Evolutionary conservation across 2,797 vertebrate genomes (phyloP), one percentile per base, ranked within the genome.

Genomic region (Trachurus trachurus): DNA sequence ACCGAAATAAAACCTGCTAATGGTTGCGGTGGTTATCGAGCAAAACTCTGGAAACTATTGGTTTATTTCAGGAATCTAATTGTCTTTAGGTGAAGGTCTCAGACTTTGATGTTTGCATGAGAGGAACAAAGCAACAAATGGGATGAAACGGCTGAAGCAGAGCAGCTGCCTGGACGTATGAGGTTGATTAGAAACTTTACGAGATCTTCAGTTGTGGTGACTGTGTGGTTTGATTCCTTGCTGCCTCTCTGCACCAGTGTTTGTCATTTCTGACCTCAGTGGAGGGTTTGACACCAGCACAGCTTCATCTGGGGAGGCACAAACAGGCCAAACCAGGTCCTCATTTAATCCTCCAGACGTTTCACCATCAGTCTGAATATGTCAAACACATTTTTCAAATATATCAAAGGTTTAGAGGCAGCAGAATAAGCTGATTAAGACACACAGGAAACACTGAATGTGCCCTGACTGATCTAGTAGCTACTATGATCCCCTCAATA

Each of bases 201-300:
- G 58, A 80, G 71, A 47, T 31, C 78, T 81, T 89, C 45, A 84
- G 81, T 91, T 90, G 89, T 88, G 91, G 88, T 49, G 73, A 61
- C 57, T 34, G 40, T 71, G 78, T 66, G 81, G 78, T 74, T 87
- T 56, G 37, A 75, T 75, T 73, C 63, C 64, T 80, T 64, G 79
- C 69, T 78, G 60, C 68, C 71, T 58, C 53, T 62, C 52, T 66
- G 53, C 71, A 60, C 61, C 44, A 63, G 70, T 66, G 74, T 88
- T 83, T 90, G 88, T 76, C 76, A 79, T 88, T 84, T 80, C 54
- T 81, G 59, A 76, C 87, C 84, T 88, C 82, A 84, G 60, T 84
- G 56, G 73, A 62, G 8, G 79, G 29, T 69, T 70, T 62, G 3
- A 80, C 39, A n/a, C 44, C 64, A 68, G 81, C 66, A 62, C 1